Conservation (phyloP, 2,113 vertebrate species). For the Coturnix japonica region DNA sequence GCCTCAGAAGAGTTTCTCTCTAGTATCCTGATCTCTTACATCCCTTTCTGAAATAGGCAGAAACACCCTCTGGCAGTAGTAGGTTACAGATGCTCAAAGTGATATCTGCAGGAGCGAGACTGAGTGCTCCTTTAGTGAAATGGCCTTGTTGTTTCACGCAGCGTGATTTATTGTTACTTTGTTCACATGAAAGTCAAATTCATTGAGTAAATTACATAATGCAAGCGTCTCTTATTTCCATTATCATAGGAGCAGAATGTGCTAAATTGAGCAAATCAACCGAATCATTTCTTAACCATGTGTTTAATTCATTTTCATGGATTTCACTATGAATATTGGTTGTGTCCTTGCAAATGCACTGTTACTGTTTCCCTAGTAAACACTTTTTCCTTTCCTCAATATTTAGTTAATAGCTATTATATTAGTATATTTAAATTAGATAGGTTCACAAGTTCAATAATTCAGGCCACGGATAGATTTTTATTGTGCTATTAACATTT, state of each 20-base stretch:
- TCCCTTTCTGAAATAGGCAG: not conserved
- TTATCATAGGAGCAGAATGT: not conserved
- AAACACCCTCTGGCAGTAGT: not conserved
- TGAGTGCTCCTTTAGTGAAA: not conserved
- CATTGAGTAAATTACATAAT: not conserved
- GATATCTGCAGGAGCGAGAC: not conserved
- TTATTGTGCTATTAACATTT: not conserved
- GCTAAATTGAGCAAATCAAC: slow-evolving; percentile 46
- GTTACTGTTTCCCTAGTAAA: not conserved
- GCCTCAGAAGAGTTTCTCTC: not conserved
- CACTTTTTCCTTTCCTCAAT: not conserved
- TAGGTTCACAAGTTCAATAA: not conserved
- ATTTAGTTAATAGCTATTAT: not conserved
- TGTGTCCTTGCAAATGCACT: not conserved
- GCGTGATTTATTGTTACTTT: not conserved
- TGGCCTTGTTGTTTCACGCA: not conserved
- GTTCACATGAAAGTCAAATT: not conserved
- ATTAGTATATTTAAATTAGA: not conserved
- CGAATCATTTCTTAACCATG: not conserved
- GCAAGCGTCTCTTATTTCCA: not conserved
- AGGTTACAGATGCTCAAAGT: not conserved
- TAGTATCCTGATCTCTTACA: not conserved
- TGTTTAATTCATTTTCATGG: slow-evolving; percentile 33
- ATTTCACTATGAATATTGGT: not conserved
- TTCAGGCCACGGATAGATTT: not conserved